These are phyloP conservation scores for Liopterus haemorrhoidalis DNA, from an alignment of 2,888 invertebrate species.

Conservation along the genomic window DNA sequence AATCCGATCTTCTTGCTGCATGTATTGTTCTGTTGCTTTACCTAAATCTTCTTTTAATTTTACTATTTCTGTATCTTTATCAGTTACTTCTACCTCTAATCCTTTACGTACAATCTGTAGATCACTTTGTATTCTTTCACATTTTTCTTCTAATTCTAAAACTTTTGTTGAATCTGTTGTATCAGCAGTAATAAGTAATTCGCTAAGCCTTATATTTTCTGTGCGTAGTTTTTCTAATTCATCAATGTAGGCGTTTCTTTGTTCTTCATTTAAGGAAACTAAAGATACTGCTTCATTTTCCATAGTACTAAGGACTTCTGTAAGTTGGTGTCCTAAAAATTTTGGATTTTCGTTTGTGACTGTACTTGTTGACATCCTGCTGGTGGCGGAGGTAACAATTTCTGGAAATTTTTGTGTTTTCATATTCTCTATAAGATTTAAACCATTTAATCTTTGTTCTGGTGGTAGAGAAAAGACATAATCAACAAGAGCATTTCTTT, in stretches of 20 bases:
- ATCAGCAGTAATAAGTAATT: slow-evolving; percentile 4
- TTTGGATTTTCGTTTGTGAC: neutral
- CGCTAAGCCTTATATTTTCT: slow-evolving; percentile 12
- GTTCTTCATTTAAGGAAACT: slow-evolving; percentile 9
- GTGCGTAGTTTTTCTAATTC: slow-evolving; percentile 10
- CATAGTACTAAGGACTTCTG: slow-evolving; percentile 9
- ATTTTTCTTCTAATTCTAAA: slow-evolving; percentile 12
- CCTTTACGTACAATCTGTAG: slow-evolving; percentile 4
- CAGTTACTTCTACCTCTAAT: slow-evolving; percentile 13
- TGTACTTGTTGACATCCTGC: slow-evolving; percentile 10
- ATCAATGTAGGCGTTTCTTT: slow-evolving; percentile 10
- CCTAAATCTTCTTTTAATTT: neutral
- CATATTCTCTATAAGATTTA: no score
- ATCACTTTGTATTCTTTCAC: slow-evolving; percentile 9
- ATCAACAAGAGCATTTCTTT: slow-evolving; percentile 17
- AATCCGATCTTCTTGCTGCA: neutral
- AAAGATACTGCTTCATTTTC: slow-evolving; percentile 14
- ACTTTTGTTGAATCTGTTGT: slow-evolving; percentile 12
- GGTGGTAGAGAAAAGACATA: slow-evolving; percentile 15
- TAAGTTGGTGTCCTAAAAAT: no score
- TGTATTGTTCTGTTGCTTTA: neutral
- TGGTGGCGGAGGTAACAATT: no score
- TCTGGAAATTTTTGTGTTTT: no score
- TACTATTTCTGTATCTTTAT: slow-evolving; percentile 11
- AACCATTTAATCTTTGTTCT: slow-evolving; percentile 15